Base-by-base conservation (phyloP, 2,888 invertebrate species). In the Drosophila robusta region DNA sequence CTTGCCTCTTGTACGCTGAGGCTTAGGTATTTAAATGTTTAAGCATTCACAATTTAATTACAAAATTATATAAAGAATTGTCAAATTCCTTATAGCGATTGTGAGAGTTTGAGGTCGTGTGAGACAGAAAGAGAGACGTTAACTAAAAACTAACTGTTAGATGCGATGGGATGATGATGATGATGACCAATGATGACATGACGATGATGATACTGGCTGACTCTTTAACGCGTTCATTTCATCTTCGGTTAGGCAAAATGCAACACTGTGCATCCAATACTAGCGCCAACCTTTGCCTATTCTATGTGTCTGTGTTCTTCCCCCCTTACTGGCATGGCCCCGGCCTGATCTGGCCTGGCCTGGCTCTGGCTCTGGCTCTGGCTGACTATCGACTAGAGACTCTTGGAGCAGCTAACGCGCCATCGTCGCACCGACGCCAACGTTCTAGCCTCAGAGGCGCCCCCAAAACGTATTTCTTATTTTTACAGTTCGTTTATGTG, bases 11-110 rank as follows among this genome's bases (percentile, higher is more conserved):
- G 79, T 70, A 39, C 54, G 62, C 75, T 70, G 69, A 63, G 62
- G 61, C 67, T 86, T 86, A 88, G 85, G 85, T 86, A 86, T 88
- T 83, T 88, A 87, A 82, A 73, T 78, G 72, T 75, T 75, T 77
- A 65, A 81, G 63, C 49, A 80, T 79, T 78, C 69, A 71, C 70
- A 87, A 75, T 66, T 83, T 78, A 74, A 69, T 77, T 69, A 81
- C 62, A 75, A 71, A 75, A 81, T 79, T 87, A 86, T 86, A 81
- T 89, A 88, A 89, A 89, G 90, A 89, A 86, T 86, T 84, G 89
- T 85, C 68, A 84, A 90, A 89, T 89, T 89, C 89, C 90, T 89
- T 89, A 88, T 90, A 89, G 89, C 70, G 65, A 69, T 65, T 80
- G 65, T 77, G 62, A 73, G 78, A 76, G 67, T 61, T 83, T 84